phyloP scores from a whole-genome alignment of 1,140 invertebrate genomes.

The Aphelinus certus region DNA sequence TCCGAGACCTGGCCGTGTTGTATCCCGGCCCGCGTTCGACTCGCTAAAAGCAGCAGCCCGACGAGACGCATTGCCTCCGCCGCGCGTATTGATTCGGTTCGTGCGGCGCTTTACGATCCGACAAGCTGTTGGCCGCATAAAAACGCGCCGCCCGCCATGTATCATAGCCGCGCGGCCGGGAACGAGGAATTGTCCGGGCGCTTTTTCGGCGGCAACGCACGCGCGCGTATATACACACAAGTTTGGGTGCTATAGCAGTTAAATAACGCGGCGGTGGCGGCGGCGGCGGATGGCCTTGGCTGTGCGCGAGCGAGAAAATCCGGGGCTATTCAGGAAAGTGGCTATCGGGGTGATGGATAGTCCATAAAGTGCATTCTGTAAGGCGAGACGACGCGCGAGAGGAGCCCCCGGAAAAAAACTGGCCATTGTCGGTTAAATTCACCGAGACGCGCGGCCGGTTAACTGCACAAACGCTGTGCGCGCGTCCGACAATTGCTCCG shows the following conservation, averaged over 20 bases:
- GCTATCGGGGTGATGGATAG: slow-evolving; percentile 36
- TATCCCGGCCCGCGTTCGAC: too few relatives aligned
- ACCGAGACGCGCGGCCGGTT: slow-evolving; percentile 17
- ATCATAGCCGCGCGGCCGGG: slow-evolving; percentile 4
- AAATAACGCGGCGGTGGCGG: slow-evolving; percentile 9
- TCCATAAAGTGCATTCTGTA: slow-evolving; percentile 34
- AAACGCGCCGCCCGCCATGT: slow-evolving; percentile 15
- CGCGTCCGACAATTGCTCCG: too few relatives aligned
- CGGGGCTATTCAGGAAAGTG: slow-evolving; percentile 24
- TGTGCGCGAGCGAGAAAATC: background rate
- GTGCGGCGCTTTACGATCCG: slow-evolving; percentile 40
- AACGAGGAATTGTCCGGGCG: background rate
- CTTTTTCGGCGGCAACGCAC: slow-evolving; percentile 1
- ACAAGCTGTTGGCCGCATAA: slow-evolving; percentile 41
- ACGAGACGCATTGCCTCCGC: slow-evolving; percentile 8
- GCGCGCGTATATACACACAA: background rate
- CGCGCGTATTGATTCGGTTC: slow-evolving; percentile 40
- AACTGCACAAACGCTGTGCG: slow-evolving; percentile 7
- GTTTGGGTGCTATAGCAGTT: background rate
- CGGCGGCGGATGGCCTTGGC: background rate
- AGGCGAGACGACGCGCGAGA: background rate
- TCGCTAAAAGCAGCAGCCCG: too few relatives aligned
- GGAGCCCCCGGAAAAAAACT: background rate
- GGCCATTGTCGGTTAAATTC: slow-evolving; percentile 23
- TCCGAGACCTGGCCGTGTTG: too few relatives aligned